Evolutionary conservation across 2,113 vertebrate species (phyloP).

Genomic region (Dascyllus trimaculatus): DNA sequence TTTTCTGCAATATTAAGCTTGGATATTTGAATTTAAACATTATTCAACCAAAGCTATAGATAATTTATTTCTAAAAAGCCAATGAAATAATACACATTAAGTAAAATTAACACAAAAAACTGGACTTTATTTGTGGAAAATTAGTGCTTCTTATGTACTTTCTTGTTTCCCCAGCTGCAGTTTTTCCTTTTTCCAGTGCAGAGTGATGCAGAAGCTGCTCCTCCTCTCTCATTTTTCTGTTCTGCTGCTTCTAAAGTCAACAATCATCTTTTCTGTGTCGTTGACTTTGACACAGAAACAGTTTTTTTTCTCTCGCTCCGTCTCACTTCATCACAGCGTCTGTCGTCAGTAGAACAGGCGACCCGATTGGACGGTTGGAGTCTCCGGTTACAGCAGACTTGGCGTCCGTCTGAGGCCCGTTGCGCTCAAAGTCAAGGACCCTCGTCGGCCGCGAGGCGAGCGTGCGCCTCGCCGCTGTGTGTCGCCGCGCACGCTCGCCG

Average conservation of each 20-base stretch:
- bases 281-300: slow-evolving; percentile 53
- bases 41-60: too few relatives aligned
- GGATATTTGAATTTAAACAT: too few relatives aligned
- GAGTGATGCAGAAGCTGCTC: too few relatives aligned
- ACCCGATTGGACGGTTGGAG: slow-evolving; percentile 49
- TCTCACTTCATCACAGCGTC: slow-evolving; percentile 32
- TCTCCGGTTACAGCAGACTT: slow-evolving; percentile 51
- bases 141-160: too few relatives aligned
- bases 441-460: neutral
- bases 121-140: too few relatives aligned
- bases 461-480: slow-evolving; percentile 17
- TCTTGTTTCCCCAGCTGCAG: too few relatives aligned
- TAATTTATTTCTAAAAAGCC: too few relatives aligned
- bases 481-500: slow-evolving; percentile 3
- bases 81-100: too few relatives aligned
- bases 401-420: slow-evolving; percentile 42
- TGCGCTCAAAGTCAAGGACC: slow-evolving; percentile 69
- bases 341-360: slow-evolving; percentile 37
- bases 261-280: slow-evolving; percentile 31
- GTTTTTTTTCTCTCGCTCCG: slow-evolving; percentile 17
- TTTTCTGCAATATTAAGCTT: too few relatives aligned
- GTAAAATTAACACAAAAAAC: too few relatives aligned
- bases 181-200: too few relatives aligned
- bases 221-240: too few relatives aligned
- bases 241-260: slow-evolving; percentile 24